These are phyloP conservation scores for Synodontis membranacea DNA, from an alignment of 2,113 vertebrate species.

Conservation along the genomic window DNA sequence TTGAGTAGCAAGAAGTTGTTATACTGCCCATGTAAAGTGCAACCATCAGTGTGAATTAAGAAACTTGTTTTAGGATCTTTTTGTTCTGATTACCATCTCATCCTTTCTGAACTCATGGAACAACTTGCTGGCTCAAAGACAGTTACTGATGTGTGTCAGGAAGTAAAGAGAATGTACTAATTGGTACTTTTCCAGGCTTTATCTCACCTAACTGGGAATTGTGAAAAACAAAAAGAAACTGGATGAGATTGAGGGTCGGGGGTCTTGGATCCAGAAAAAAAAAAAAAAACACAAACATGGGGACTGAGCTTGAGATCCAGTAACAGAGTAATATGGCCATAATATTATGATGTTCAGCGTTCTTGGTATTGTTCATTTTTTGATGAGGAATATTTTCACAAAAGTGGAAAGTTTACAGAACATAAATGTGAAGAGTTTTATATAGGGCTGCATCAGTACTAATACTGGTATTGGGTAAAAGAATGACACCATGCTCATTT, in stretches of 20 bases:
- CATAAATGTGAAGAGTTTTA: conserved; percentile 27
- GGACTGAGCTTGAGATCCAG: neutral
- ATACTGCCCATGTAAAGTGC: conserved; percentile 10
- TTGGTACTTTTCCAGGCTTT: neutral
- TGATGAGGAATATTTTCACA: conserved; percentile 12
- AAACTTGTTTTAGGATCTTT: neutral
- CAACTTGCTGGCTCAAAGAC: neutral
- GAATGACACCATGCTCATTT: neutral
- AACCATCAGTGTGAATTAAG: neutral
- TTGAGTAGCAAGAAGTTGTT: neutral
- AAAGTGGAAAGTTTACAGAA: conserved; percentile 36
- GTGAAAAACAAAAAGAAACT: neutral
- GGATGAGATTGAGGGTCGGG: neutral
- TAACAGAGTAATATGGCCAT: neutral
- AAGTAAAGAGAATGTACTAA: conserved; percentile 19
- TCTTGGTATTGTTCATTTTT: conserved; percentile 1
- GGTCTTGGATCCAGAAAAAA: conserved; percentile 5
- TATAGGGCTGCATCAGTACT: neutral
- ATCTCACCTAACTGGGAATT: neutral
- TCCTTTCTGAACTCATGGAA: conserved; percentile 1
- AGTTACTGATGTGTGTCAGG: conserved; percentile 14
- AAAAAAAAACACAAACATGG: neutral
- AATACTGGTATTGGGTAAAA: neutral
- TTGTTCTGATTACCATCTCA: neutral
- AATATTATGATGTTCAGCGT: neutral